Base-by-base conservation (phyloP, 1,140 invertebrate genomes). In the Aphidius gifuensis region DNA sequence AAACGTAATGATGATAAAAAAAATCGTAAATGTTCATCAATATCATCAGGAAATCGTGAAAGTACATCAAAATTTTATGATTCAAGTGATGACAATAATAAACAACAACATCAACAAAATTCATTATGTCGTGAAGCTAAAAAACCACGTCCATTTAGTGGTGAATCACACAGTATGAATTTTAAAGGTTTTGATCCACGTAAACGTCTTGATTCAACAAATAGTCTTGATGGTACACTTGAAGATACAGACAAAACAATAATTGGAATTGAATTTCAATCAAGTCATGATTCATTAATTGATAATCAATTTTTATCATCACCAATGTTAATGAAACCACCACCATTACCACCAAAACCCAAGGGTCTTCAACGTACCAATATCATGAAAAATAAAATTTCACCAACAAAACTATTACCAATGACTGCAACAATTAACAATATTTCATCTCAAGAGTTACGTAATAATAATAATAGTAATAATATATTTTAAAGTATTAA, bases 301-400 rank as follows among this genome's bases (percentile, higher is more conserved):
- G 38, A 53, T 7, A 43, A 47, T 61, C 65, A 60, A 50, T 40
- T 60, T 8, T 60, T 67, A 23, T 69, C 74, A 0, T 64, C 72
- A 0, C 55, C 64, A 6, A 80, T 79, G 66, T 66, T 74, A 42
- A 70, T 71, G 16, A 81, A 80, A 64, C 80, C 80, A 16, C 80
- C 77, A 3, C 80, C 80, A 0, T 66, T 81, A 50, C 80, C 79
- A 39, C 80, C 80, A 7, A 82, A 82, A 66, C 79, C 80, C 42
- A 82, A 79, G 68, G 76, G 73, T 69, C 66, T 78, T 21, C 65
- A 78, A 38, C 59, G 72, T 45, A 69, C 71, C 11, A 71, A 61
- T 57, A 67, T 67, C 58, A 64, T 69, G 60, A 80, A 74, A 62
- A 68, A 65, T 64, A 72, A 79, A 38, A 60, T 75, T 5, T 53